Evolutionary conservation across 2,113 vertebrate species (phyloP).

Genomic region (Tor tambroides): DNA sequence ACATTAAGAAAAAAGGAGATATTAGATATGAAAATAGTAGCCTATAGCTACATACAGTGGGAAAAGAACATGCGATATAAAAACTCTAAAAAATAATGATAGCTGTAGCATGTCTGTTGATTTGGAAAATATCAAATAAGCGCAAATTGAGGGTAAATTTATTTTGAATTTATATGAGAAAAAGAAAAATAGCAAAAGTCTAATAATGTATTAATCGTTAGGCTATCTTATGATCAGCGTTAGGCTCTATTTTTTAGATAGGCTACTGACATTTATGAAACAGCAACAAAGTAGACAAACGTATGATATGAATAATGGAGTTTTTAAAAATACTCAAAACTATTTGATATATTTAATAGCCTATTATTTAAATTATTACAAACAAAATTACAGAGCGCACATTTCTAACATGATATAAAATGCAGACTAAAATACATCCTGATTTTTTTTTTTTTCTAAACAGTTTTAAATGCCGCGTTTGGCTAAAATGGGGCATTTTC

Average conservation of each 20-base stretch:
- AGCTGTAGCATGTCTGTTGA: neutral
- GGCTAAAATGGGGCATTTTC: constrained; percentile 14
- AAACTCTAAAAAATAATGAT: neutral
- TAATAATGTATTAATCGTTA: neutral
- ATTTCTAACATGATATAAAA: neutral
- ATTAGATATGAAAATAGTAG: no score
- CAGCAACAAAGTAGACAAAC: neutral
- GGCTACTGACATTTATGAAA: neutral
- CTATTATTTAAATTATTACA: no score
- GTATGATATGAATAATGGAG: no score
- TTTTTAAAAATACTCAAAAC: no score
- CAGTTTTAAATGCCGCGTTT: neutral
- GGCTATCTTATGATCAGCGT: neutral
- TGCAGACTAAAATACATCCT: neutral
- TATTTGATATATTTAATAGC: no score
- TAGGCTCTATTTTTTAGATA: no score
- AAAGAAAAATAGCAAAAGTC: neutral
- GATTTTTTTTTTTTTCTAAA: no score
- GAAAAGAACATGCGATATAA: neutral
- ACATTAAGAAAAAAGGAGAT: no score
- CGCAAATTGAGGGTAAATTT: neutral
- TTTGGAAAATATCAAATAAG: neutral
- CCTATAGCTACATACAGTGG: neutral
- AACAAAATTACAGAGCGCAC: neutral
- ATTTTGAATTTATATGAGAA: neutral